These are phyloP conservation scores for Calypte anna DNA, from an alignment of 2,113 vertebrate genomes.

Conservation along the genomic window DNA sequence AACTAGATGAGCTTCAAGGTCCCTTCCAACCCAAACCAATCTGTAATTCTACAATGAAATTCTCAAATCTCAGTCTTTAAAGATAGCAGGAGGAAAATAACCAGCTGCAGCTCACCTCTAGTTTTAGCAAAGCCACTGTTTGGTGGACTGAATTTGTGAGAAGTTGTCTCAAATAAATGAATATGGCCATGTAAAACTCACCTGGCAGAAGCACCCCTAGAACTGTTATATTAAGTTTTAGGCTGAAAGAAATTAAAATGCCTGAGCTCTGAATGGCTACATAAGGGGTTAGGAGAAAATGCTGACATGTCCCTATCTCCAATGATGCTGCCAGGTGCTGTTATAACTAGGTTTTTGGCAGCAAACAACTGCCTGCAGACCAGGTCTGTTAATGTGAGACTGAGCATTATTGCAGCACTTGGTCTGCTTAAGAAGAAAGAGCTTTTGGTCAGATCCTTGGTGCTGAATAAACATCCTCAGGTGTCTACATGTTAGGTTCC, in stretches of 20 bases:
- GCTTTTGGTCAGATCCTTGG: background rate
- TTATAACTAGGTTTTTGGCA: constrained; percentile 43
- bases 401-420: background rate
- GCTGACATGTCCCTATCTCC: constrained; percentile 6
- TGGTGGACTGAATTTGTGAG: background rate
- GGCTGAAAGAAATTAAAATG: background rate
- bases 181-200: background rate
- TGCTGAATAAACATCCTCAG: constrained; percentile 5
- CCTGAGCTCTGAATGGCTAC: background rate
- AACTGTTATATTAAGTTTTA: background rate
- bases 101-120: background rate
- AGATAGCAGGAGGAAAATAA: background rate
- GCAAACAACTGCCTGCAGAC: background rate
- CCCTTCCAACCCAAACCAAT: no score
- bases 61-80: background rate
- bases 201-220: background rate
- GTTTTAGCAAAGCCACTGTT: background rate
- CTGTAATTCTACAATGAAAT: no score
- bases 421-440: background rate
- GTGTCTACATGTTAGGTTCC: background rate
- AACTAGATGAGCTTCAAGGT: no score
- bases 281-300: constrained; percentile 10
- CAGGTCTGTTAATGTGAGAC: constrained; percentile 8
- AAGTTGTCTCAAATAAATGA: background rate
- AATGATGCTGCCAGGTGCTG: constrained; percentile 42